Evolutionary conservation across 2,888 invertebrate species (phyloP).

Genomic region (Parthenolecanium corni): DNA sequence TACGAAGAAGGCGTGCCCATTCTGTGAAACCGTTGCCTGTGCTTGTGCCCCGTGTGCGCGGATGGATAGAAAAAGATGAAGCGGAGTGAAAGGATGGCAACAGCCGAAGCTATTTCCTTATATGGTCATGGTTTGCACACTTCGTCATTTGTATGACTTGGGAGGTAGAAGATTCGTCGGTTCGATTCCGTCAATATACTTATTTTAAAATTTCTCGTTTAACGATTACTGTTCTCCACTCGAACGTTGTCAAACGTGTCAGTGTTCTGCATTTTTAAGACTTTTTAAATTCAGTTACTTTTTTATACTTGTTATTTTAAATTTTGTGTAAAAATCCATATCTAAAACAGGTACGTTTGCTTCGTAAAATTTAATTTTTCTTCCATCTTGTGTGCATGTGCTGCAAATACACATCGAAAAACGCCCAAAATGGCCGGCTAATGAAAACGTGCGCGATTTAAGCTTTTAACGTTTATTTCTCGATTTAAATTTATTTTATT

Average conservation of each 20-base stretch:
- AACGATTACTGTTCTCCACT: not conserved
- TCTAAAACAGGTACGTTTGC: too few relatives aligned
- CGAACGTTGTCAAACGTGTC: not conserved
- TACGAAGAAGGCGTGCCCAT: slow-evolving; percentile 11
- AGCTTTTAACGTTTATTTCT: not conserved
- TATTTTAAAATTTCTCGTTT: not conserved
- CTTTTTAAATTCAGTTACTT: not conserved
- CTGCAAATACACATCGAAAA: not conserved
- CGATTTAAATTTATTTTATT: not conserved
- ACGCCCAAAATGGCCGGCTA: slow-evolving; percentile 28
- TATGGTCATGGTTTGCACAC: slow-evolving; percentile 25
- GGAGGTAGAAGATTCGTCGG: slow-evolving; percentile 26
- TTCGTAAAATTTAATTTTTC: not conserved
- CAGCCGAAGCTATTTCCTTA: slow-evolving; percentile 24
- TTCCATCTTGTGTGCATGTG: too few relatives aligned
- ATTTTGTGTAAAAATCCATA: too few relatives aligned
- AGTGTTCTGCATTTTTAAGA: not conserved
- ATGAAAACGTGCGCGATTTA: slow-evolving; percentile 14
- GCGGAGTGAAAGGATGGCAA: not conserved
- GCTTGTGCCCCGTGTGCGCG: not conserved
- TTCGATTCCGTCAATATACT: slow-evolving; percentile 2
- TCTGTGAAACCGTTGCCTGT: not conserved
- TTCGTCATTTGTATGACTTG: slow-evolving; percentile 22
- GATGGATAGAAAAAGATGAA: slow-evolving; percentile 2
- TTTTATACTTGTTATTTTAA: too few relatives aligned